Base-by-base conservation (phyloP, 2,888 invertebrate genomes). In the Dryocosmus kuriphilus region DNA sequence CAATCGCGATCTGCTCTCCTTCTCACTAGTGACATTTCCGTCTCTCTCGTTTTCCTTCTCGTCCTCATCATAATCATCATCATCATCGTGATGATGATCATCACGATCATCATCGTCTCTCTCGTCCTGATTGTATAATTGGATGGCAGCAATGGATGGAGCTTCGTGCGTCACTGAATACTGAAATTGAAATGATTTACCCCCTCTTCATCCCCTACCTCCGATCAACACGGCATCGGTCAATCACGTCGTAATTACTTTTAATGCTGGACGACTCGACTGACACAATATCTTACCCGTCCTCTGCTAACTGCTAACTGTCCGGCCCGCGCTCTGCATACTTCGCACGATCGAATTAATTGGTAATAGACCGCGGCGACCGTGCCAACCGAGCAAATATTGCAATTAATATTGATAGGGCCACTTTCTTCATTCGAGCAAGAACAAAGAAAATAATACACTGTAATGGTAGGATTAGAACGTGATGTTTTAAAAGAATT, bases 191-290 rank as follows among this genome's bases (percentile, higher is more conserved):
- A 86, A 90, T 90, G 90, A 90, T 90, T 90, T 90, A 89, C 85
- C 85, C 88, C 84, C 86, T 84, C 83, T 85, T 77, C 87, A 82
- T 83, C 87, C 83, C 86, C 84, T 86, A 85, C 85, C 86, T 87
- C 86, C 85, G 83, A 83, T 88, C 87, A 86, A 85, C 88, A 83
- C 83, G 85, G 88, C 88, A 89, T 88, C 89, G 90, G 90, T 90
- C 90, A 90, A 90, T 90, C 90, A 90, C 90, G 90, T 89, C 90
- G 90, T 90, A 90, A 90, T 90, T 90, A 90, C 90, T 90, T 90
- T 90, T 90, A 90, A 90, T 90, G 90, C 89, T 89, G 88, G 87
- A 90, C 90, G 89, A 90, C 89, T 90, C 88, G 88, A 88, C 90
- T 90, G 90, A 90, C 90, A 90, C 90, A 90, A 90, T 90, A 89